These are phyloP conservation scores for Calliopsis andreniformis DNA, from an alignment of 1,140 invertebrate species.

Conservation along the genomic window DNA sequence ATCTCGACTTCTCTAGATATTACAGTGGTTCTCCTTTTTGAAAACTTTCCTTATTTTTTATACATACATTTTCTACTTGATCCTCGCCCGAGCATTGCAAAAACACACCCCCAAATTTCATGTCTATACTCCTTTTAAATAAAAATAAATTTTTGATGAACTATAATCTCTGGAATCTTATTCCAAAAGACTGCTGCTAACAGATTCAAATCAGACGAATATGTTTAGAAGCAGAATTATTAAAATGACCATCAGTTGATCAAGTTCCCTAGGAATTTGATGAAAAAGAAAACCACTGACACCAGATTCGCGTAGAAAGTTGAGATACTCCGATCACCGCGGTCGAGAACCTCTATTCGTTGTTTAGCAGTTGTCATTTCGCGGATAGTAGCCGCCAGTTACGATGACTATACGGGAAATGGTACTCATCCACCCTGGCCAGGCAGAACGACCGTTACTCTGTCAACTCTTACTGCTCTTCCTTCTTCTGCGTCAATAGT, in stretches of 20 bases:
- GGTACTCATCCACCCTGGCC: constrained; percentile 76
- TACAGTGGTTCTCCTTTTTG: constrained; percentile 62
- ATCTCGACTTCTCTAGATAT: constrained; percentile 62
- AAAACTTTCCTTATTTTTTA: too few species aligned
- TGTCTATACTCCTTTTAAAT: too few species aligned
- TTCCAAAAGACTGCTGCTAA: too few species aligned
- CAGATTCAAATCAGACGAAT: too few species aligned
- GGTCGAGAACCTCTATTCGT: constrained; percentile 34
- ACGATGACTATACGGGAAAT: constrained; percentile 76
- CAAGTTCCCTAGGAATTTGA: not conserved
- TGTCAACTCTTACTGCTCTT: constrained; percentile 44
- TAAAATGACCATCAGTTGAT: too few species aligned
- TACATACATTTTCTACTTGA: not conserved
- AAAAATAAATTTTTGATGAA: too few species aligned
- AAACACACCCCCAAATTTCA: too few species aligned
- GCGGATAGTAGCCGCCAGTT: constrained; percentile 64
- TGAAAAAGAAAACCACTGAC: not conserved
- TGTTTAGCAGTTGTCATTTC: constrained; percentile 65
- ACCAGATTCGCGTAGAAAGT: constrained; percentile 27
- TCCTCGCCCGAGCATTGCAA: too few species aligned
- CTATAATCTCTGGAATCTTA: too few species aligned
- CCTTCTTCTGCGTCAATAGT: constrained; percentile 52
- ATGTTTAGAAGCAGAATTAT: too few species aligned
- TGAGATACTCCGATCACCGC: constrained; percentile 13
- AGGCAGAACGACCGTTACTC: constrained; percentile 79